Conservation (phyloP, 2,113 vertebrate species). For the Alces alces region DNA sequence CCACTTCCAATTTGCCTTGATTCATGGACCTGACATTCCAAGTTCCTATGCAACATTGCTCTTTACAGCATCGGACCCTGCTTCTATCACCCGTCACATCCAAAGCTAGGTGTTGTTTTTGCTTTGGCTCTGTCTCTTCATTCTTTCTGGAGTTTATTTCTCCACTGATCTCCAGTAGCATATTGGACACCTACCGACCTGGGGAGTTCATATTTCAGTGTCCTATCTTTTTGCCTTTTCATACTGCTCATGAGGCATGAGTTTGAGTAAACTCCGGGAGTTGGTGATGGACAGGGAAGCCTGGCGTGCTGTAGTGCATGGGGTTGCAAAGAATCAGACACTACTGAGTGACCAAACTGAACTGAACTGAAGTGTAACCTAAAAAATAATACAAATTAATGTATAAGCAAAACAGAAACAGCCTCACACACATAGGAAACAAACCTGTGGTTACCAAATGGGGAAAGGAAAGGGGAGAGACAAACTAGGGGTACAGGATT, state of each 20-base stretch:
- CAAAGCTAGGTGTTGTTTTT: background rate
- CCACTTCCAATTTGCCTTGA: background rate
- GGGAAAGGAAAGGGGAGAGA: background rate
- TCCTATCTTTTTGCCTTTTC: background rate
- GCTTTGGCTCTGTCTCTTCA: background rate
- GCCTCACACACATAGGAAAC: background rate
- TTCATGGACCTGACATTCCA: background rate
- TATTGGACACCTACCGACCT: background rate
- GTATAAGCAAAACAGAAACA: background rate
- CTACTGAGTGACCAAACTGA: background rate
- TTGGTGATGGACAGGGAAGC: background rate
- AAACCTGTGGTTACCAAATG: background rate
- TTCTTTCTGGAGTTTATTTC: background rate
- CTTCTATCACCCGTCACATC: background rate
- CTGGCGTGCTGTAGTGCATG: background rate
- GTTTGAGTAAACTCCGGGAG: background rate
- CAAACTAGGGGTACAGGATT: background rate
- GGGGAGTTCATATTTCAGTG: background rate
- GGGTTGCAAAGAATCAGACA: rapidly evolving
- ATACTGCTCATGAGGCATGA: background rate
- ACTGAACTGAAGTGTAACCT: background rate
- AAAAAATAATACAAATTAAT: background rate
- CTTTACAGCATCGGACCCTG: background rate
- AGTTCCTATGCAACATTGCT: background rate
- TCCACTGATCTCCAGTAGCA: background rate